Conservation (phyloP, 2,797 vertebrate genomes). For the Gymnothorax reevesii region DNA sequence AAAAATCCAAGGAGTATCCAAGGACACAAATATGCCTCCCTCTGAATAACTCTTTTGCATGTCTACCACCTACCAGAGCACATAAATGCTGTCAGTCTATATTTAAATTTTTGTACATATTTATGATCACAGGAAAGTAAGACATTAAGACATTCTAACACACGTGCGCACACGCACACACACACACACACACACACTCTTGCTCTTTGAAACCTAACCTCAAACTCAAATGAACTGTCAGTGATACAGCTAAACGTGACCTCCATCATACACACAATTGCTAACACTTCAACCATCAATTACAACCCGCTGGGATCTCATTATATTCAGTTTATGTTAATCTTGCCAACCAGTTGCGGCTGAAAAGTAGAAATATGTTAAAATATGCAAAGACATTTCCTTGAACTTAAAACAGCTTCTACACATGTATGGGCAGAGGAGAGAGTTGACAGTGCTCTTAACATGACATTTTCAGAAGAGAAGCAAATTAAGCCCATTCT, state of each 20-base stretch:
- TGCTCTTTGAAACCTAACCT: background rate
- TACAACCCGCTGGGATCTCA: conserved; percentile 20
- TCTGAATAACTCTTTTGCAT: background rate
- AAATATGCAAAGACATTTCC: background rate
- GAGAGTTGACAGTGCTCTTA: background rate
- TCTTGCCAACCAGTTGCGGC: background rate
- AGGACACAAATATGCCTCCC: background rate
- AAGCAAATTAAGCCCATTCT: background rate
- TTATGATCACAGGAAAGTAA: background rate
- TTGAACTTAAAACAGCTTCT: background rate
- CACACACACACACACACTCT: background rate
- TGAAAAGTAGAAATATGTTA: background rate
- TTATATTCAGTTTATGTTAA: conserved; percentile 18
- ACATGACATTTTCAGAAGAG: background rate
- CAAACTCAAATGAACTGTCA: background rate
- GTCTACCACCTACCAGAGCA: background rate
- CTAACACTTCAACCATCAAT: background rate
- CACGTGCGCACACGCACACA: background rate
- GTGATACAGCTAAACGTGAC: background rate
- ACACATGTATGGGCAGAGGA: background rate
- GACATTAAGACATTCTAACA: background rate
- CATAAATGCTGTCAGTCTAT: background rate
- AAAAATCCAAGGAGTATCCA: background rate
- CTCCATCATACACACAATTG: background rate
- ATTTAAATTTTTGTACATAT: background rate